A percentile compares a stretch with the other conserved stretches of the same genome.
Evolutionary conservation across 1,140 invertebrate genomes (phyloP).

Genomic region (Atta cephalotes): DNA sequence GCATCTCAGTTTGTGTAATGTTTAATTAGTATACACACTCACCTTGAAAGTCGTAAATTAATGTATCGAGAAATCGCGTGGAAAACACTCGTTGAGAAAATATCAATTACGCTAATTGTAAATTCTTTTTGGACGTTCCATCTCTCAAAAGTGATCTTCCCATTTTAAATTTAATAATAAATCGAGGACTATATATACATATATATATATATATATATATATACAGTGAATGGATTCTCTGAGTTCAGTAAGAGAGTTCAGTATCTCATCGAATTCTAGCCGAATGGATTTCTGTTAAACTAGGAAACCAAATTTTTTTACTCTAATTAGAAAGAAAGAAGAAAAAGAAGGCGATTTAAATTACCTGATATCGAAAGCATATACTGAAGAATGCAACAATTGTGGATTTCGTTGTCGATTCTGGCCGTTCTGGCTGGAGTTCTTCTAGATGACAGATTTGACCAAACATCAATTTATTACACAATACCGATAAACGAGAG

Average conservation of each 20-base stretch:
- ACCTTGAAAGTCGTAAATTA: not conserved
- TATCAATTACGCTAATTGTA: not conserved
- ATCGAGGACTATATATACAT: not conserved
- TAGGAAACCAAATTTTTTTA: no score
- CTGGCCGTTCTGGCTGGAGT: conserved; percentile 35
- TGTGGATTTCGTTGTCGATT: conserved; percentile 4
- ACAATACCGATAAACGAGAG: conserved; percentile 75
- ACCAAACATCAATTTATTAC: conserved; percentile 82
- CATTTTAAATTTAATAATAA: not conserved
- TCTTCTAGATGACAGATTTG: conserved; percentile 70
- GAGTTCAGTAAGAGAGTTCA: conserved; percentile 6
- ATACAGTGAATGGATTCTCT: not conserved
- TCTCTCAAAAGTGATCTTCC: not conserved
- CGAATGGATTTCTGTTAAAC: no score
- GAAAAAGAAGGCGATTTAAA: not conserved
- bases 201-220: no score
- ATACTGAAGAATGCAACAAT: conserved; percentile 48
- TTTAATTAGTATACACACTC: not conserved
- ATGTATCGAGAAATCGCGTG: not conserved
- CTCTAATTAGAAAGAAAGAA: no score
- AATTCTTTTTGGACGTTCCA: not conserved
- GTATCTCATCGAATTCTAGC: not conserved
- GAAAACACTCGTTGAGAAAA: not conserved
- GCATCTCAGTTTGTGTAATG: not conserved
- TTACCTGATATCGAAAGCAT: not conserved